These are phyloP conservation scores for Epinephelus fuscoguttatus DNA, from an alignment of 2,113 vertebrate genomes.

Conservation along the genomic window DNA sequence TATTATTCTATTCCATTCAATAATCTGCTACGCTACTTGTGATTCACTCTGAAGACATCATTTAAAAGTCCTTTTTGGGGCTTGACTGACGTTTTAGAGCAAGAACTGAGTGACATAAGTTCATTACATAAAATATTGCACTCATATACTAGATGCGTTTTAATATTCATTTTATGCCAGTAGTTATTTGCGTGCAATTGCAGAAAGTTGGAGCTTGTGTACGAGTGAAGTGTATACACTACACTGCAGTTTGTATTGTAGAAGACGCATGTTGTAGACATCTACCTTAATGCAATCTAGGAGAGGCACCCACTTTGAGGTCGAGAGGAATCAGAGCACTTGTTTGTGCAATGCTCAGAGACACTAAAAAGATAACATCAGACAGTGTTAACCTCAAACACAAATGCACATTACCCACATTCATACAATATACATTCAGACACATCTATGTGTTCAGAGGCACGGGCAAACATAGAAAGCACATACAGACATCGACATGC, in stretches of 20 bases:
- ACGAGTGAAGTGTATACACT: too few species aligned
- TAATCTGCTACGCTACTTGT: neutral
- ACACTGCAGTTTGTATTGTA: neutral
- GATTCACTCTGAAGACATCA: neutral
- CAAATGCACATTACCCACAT: constrained; percentile 16
- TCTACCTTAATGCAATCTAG: neutral
- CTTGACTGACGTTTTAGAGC: neutral
- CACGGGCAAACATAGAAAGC: neutral
- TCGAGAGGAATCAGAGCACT: neutral
- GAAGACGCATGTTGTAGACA: neutral
- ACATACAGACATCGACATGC: neutral
- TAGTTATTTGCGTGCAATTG: neutral
- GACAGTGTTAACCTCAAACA: constrained; percentile 8
- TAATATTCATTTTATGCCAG: neutral
- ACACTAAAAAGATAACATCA: neutral
- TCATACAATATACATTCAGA: constrained; percentile 39
- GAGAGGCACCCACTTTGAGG: neutral
- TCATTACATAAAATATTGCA: neutral
- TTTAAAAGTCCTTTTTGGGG: neutral
- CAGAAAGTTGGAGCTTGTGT: neutral
- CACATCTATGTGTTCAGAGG: constrained; percentile 2
- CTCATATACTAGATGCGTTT: neutral
- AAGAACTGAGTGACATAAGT: neutral
- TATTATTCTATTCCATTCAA: neutral
- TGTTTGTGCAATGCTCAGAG: neutral